phyloP scores from a whole-genome alignment of 2,113 vertebrate species.

The Aythya baeri region DNA sequence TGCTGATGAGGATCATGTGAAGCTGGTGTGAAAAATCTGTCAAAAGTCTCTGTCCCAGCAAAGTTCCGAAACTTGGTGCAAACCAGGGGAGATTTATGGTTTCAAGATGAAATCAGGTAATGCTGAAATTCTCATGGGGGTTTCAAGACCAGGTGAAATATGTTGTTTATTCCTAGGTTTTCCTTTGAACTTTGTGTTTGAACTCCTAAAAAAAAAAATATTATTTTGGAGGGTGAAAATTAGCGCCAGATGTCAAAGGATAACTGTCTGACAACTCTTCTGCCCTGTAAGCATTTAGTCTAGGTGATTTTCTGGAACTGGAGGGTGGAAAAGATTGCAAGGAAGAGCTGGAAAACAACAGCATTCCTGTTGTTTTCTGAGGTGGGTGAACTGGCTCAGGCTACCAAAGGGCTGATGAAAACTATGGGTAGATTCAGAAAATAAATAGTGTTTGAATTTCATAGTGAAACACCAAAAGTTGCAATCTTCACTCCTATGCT shows the following conservation, averaged over 20 bases:
- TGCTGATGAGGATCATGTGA: constrained; percentile 12
- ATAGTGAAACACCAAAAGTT: background rate
- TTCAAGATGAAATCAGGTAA: constrained; percentile 56
- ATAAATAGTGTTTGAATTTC: background rate
- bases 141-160: constrained; percentile 50
- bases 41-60: background rate
- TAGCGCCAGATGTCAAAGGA: constrained; percentile 30
- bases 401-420: background rate
- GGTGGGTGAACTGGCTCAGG: background rate
- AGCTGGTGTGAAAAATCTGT: constrained; percentile 8
- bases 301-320: constrained; percentile 47
- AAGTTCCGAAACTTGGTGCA: background rate
- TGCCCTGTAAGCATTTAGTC: constrained; percentile 43
- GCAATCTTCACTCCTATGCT: background rate
- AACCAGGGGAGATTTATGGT: constrained; percentile 40
- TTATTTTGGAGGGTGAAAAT: constrained; percentile 32
- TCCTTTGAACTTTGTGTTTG: constrained; percentile 60
- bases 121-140: constrained; percentile 2
- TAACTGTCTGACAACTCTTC: constrained; percentile 47
- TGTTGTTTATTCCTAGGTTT: constrained; percentile 51
- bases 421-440: background rate
- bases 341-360: background rate
- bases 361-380: background rate
- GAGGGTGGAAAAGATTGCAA: constrained; percentile 16
- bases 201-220: constrained; percentile 20